Conservation (phyloP, 2,113 vertebrate species). For the Laticauda laticaudata region DNA sequence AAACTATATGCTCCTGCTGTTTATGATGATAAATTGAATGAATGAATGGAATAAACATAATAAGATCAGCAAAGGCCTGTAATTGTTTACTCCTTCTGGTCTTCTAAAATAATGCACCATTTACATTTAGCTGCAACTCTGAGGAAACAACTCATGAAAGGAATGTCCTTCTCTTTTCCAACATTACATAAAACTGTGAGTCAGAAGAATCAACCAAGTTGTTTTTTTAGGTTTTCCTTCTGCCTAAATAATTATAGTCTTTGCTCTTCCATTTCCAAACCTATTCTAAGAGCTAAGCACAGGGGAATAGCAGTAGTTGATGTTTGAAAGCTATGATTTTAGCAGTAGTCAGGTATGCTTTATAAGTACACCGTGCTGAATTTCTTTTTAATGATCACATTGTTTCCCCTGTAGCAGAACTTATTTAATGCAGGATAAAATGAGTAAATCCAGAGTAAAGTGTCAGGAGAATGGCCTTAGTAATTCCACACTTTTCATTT, state of each 20-base stretch:
- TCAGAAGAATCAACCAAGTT: not conserved
- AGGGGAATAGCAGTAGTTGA: not conserved
- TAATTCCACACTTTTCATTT: slow-evolving; percentile 5
- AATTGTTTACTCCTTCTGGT: no score
- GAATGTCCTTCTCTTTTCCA: not conserved
- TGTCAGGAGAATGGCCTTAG: not conserved
- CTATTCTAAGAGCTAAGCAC: not conserved
- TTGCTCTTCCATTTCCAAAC: not conserved
- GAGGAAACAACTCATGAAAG: not conserved
- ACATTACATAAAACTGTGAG: not conserved
- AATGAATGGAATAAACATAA: not conserved
- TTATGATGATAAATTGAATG: not conserved
- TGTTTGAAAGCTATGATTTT: not conserved
- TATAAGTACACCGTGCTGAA: not conserved
- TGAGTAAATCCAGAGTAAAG: slow-evolving; percentile 2
- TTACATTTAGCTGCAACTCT: not conserved
- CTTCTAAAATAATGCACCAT: not conserved
- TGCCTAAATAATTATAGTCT: not conserved
- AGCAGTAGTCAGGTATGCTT: not conserved
- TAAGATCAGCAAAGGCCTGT: not conserved
- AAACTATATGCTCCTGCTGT: not conserved
- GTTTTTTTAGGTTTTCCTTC: not conserved
- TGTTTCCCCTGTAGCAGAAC: not conserved
- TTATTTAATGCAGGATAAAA: slow-evolving; percentile 9
- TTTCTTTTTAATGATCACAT: not conserved